phyloP scores from a whole-genome alignment of 64 coral and sea anemone species.

The Porites australiensis region DNA sequence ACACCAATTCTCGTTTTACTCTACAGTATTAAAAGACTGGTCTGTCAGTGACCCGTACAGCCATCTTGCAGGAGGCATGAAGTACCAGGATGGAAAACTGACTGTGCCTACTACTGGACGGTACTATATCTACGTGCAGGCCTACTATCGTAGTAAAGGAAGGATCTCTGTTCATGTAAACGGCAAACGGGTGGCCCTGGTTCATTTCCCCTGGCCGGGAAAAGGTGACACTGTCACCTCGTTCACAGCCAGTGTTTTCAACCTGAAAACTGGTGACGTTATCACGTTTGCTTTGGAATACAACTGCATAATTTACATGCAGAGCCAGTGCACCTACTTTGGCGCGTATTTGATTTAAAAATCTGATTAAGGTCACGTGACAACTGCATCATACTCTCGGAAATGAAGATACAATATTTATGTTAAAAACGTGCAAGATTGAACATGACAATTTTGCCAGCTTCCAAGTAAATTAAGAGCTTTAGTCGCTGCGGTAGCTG shows the following conservation, averaged over 20 bases:
- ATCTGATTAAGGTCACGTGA: neutral
- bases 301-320: neutral
- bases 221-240: too few species aligned
- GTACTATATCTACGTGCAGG: too few species aligned
- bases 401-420: neutral
- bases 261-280: neutral
- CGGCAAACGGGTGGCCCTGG: neutral
- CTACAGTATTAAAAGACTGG: neutral
- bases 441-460: too few species aligned
- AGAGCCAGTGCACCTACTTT: neutral
- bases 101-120: too few species aligned
- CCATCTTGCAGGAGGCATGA: slow-evolving; percentile 13
- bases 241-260: neutral
- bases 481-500: too few species aligned
- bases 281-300: neutral
- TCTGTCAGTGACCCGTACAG: neutral
- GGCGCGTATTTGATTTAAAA: neutral
- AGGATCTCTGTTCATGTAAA: too few species aligned
- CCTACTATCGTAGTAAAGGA: too few species aligned
- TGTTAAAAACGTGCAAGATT: too few species aligned
- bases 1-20: too few species aligned
- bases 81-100: neutral
- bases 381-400: neutral
- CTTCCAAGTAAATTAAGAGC: too few species aligned
- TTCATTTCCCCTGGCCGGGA: too few species aligned